These are phyloP conservation scores for Anguilla japonica DNA, from an alignment of 2,113 vertebrate genomes.

Conservation along the genomic window DNA sequence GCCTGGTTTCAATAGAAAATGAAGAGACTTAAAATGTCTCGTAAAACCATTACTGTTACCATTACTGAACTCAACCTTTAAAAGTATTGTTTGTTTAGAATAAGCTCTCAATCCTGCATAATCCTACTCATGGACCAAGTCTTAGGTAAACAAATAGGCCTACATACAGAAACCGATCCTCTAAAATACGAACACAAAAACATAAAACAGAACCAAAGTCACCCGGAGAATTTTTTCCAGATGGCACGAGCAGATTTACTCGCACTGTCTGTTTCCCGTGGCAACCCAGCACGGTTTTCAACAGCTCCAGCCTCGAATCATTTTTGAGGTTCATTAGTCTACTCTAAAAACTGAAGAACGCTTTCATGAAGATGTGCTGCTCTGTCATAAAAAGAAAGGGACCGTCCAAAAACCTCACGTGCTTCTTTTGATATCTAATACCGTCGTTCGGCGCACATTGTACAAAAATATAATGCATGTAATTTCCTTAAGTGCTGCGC, in stretches of 20 bases:
- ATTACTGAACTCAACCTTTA: constrained; percentile 58
- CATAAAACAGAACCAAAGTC: constrained; percentile 60
- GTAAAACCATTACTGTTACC: constrained; percentile 67
- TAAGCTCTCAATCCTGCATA: constrained; percentile 58
- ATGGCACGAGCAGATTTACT: constrained; percentile 90
- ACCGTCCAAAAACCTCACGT: constrained; percentile 37
- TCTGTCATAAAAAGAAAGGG: constrained; percentile 48
- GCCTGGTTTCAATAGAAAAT: constrained; percentile 73
- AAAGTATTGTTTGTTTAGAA: constrained; percentile 60
- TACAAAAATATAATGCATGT: constrained; percentile 45
- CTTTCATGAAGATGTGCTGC: constrained; percentile 50
- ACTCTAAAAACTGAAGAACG: constrained; percentile 59
- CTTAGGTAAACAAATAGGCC: constrained; percentile 78
- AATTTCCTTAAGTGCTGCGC: constrained; percentile 59
- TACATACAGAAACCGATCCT: constrained; percentile 81
- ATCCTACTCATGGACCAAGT: constrained; percentile 61
- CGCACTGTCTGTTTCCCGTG: constrained; percentile 81
- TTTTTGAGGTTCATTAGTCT: constrained; percentile 30
- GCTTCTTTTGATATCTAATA: constrained; percentile 58
- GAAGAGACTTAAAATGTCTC: constrained; percentile 59
- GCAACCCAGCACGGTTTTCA: constrained; percentile 66
- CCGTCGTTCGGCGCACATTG: constrained; percentile 51
- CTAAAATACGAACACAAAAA: neutral
- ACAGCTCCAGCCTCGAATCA: constrained; percentile 46
- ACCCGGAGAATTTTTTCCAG: constrained; percentile 85